Evolutionary conservation across 2,113 vertebrate genomes (phyloP).

Genomic region (Rhinoptilus africanus): DNA sequence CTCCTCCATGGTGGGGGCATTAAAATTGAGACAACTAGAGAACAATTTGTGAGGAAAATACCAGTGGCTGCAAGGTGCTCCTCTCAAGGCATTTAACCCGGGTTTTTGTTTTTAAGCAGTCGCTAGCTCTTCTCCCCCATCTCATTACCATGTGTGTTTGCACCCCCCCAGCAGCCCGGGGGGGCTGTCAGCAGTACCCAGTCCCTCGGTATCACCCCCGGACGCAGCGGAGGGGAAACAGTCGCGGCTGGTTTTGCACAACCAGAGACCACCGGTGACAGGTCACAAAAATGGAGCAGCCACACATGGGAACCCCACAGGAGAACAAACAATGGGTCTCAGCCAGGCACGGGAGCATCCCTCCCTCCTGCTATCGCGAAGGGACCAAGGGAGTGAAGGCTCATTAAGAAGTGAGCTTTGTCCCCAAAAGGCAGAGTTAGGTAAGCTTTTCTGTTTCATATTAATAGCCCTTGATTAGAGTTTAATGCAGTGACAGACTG

Average conservation of each 20-base stretch:
- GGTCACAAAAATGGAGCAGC: not conserved
- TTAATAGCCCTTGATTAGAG: not conserved
- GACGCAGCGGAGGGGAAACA: too few relatives aligned
- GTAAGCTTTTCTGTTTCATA: not conserved
- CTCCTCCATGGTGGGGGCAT: not conserved
- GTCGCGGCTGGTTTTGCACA: not conserved
- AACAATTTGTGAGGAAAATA: not conserved
- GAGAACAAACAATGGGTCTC: accelerated
- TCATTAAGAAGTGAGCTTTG: not conserved
- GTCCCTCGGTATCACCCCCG: not conserved
- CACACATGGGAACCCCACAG: not conserved
- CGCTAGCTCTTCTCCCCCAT: not conserved
- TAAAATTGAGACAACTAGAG: not conserved
- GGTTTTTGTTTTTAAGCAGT: not conserved
- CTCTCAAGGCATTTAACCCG: not conserved
- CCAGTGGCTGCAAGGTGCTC: not conserved
- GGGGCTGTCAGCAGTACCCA: accelerated
- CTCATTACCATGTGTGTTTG: too few relatives aligned
- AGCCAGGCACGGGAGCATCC: accelerated
- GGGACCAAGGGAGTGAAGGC: accelerated
- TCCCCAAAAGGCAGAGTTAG: not conserved
- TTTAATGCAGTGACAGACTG: accelerated
- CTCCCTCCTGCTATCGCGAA: not conserved
- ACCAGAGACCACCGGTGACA: not conserved
- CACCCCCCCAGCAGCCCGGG: not conserved